A percentile compares a stretch with the other conserved stretches of the same genome.
These are phyloP conservation scores for Anser brachyrhynchus DNA, from an alignment of 2,113 vertebrate species.

Conservation along the genomic window DNA sequence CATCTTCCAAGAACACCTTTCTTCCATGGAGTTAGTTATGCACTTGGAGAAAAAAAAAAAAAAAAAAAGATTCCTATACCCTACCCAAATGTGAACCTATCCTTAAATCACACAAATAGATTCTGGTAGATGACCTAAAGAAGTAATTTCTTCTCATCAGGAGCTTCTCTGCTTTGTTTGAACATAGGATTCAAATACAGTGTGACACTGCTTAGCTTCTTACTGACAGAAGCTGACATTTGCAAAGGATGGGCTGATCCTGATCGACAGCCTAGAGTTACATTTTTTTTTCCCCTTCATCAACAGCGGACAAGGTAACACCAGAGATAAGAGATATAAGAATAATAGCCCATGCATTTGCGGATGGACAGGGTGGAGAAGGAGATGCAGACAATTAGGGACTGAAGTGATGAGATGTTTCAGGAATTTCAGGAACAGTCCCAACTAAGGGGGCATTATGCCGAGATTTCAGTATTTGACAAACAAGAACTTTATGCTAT, in stretches of 20 bases:
- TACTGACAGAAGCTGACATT: neutral
- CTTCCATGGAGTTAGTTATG: neutral
- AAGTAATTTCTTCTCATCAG: neutral
- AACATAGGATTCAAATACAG: neutral
- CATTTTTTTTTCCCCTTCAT: neutral
- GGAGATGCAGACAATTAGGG: neutral
- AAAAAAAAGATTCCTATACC: neutral
- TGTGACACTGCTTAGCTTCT: neutral
- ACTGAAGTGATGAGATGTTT: neutral
- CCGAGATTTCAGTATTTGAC: neutral
- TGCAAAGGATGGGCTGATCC: neutral
- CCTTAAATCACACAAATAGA: neutral
- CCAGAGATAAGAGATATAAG: neutral
- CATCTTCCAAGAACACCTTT: neutral
- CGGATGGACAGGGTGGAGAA: neutral
- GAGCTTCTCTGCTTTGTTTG: neutral
- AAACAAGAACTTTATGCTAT: neutral
- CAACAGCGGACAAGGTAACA: neutral
- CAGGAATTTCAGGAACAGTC: neutral
- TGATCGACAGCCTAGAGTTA: neutral
- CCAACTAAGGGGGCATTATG: neutral
- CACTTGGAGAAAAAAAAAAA: neutral
- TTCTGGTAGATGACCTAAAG: neutral
- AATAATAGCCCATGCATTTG: neutral
- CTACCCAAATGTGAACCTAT: neutral